Evolutionary conservation across 2,888 invertebrate genomes (phyloP), one percentile per base, ranked within the genome.

Genomic region (Acronicta alni): DNA sequence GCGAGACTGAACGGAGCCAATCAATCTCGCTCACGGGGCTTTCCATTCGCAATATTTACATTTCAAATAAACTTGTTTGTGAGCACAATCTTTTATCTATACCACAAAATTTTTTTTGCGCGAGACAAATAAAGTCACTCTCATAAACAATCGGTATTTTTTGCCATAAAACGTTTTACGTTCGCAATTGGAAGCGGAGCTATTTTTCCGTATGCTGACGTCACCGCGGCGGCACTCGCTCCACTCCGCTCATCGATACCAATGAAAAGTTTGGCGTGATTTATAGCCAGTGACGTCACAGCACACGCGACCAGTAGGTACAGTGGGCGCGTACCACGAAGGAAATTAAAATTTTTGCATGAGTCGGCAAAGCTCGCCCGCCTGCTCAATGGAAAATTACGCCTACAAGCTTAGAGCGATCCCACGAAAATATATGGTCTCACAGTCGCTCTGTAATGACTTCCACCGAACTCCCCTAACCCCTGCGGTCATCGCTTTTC

Each of bases 271-370:
- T 61, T 17, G 49, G 49, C 57, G 48, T 59, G 75, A 75, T 72
- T 72, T 72, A 75, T 65, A 48, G 60, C 16, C 23, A 30, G 41
- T 59, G 60, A 57, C 75, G 70, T 69, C 66, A 72, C 37, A 48
- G 70, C 26, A 49, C 47, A 69, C 48, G 66, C 59, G 38, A 42
- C 53, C 30, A 54, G 17, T 45, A 35, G 16, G 45, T 37, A 14
- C 30, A 8, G 20, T 41, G 42, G 23, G 56, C 55, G 45, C 55
- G 67, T 49, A 57, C 54, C 60, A 45, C 16, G 39, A 44, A 73
- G 62, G 70, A 72, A 75, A 76, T 77, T 76, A 77, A 77, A 75
- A 75, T 60, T 61, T 62, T 76, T 70, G 61, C 72, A 75, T 76
- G 72, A 75, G 20, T 67, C 75, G 39, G 63, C 75, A 67, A 53